Evolutionary conservation across 2,888 invertebrate genomes (phyloP).

Genomic region (Trichopoda pennipes): DNA sequence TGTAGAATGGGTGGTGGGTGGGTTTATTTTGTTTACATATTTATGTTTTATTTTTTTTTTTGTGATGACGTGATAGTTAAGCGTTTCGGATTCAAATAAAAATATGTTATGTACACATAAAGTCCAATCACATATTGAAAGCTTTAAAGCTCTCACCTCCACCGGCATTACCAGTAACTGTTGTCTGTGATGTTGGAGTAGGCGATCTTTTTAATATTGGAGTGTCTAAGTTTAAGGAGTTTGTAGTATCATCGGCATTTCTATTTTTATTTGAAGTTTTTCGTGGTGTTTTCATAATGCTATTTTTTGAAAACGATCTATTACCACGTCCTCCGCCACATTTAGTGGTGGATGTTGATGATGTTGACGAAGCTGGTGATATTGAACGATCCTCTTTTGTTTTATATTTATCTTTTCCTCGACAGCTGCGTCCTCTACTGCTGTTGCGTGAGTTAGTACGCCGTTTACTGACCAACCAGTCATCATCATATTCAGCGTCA

Average conservation of each 20-base stretch:
- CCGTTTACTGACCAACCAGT: slow-evolving; percentile 79
- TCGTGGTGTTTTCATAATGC: slow-evolving; percentile 73
- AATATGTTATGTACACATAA: slow-evolving; percentile 46
- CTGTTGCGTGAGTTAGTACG: slow-evolving; percentile 76
- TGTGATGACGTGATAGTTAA: slow-evolving; percentile 56
- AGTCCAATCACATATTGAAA: slow-evolving; percentile 64
- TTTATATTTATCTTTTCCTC: slow-evolving; percentile 72
- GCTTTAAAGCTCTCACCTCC: slow-evolving; percentile 67
- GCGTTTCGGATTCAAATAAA: slow-evolving; percentile 58
- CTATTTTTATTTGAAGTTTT: slow-evolving; percentile 77
- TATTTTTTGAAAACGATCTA: slow-evolving; percentile 56
- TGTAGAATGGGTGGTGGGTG: slow-evolving; percentile 59
- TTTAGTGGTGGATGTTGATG: slow-evolving; percentile 74
- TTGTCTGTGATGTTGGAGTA: slow-evolving; percentile 37
- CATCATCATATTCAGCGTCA: slow-evolving; percentile 81
- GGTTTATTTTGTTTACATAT: slow-evolving; percentile 12
- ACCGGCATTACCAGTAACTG: slow-evolving; percentile 57
- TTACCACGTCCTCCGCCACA: slow-evolving; percentile 70
- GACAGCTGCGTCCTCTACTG: slow-evolving; percentile 77
- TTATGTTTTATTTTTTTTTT: too few relatives aligned
- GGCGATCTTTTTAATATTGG: slow-evolving; percentile 39
- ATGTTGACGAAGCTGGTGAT: slow-evolving; percentile 78
- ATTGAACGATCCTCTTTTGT: slow-evolving; percentile 76
- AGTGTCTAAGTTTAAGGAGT: slow-evolving; percentile 55
- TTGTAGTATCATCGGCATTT: slow-evolving; percentile 68